Conservation (phyloP, 2,888 invertebrate genomes). For the Helobdella robusta region DNA sequence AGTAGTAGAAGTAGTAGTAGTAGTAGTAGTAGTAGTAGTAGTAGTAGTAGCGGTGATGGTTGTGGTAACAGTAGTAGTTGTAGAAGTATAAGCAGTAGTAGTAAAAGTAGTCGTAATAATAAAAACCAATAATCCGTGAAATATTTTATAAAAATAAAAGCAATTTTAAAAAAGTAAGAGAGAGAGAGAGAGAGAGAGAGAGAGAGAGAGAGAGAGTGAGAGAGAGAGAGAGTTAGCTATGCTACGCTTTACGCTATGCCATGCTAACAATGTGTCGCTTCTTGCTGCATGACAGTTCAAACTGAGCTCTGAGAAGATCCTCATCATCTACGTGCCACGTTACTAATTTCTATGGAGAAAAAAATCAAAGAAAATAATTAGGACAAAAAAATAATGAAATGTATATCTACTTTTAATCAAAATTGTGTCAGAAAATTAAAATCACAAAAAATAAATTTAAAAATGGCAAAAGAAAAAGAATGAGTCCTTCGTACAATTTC, state of each 20-base stretch:
- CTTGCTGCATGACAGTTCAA: slow-evolving; percentile 37
- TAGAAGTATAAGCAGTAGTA: background rate
- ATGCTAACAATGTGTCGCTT: slow-evolving; percentile 37
- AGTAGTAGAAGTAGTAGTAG: background rate
- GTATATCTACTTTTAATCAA: no score
- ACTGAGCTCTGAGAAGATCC: slow-evolving; percentile 40
- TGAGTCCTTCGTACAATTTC: slow-evolving; percentile 47
- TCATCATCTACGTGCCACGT: slow-evolving; percentile 46
- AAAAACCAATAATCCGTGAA: no score
- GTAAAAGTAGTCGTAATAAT: background rate
- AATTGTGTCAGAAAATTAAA: no score
- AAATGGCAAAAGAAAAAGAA: no score
- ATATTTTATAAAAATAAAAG: no score
- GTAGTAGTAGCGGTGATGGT: background rate
- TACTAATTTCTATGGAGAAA: slow-evolving; percentile 22
- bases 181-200: no score
- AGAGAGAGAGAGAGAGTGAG: no score
- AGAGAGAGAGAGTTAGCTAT: no score
- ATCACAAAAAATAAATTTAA: no score
- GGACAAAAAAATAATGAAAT: background rate
- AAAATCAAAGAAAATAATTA: background rate
- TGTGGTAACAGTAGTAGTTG: background rate
- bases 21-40: background rate
- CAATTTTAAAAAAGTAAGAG: no score
- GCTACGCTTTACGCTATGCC: no score